These are phyloP conservation scores for Rhynchonema sp. DNA, from an alignment of 2,888 invertebrate species.

Conservation along the genomic window DNA sequence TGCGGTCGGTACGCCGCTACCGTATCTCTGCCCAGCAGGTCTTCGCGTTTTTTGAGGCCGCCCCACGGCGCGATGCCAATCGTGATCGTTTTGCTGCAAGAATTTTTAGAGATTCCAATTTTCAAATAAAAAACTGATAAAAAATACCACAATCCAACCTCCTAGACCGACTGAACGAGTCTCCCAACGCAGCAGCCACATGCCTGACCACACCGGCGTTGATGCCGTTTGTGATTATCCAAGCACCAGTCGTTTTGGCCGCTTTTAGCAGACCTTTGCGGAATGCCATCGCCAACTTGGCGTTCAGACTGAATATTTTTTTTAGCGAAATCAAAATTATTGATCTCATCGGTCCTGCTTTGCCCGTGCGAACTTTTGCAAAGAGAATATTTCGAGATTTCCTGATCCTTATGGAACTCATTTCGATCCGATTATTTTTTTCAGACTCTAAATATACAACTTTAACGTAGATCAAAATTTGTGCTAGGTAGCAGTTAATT, in stretches of 20 bases:
- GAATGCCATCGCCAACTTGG: slow-evolving; percentile 78
- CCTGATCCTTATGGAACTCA: too few species aligned
- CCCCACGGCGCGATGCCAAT: slow-evolving; percentile 98
- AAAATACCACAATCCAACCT: too few species aligned
- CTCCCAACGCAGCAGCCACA: slow-evolving; percentile 75
- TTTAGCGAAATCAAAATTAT: not conserved
- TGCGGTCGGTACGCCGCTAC: slow-evolving; percentile 22
- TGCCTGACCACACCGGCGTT: slow-evolving; percentile 66
- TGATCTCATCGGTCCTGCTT: not conserved
- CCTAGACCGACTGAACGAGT: slow-evolving; percentile 12
- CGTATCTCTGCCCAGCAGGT: slow-evolving; percentile 22
- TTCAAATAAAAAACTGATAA: too few species aligned
- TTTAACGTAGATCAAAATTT: too few species aligned
- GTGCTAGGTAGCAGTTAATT: too few species aligned
- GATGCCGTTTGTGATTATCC: slow-evolving; percentile 68
- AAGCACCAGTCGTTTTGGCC: slow-evolving; percentile 89
- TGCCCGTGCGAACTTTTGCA: not conserved
- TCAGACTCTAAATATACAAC: too few species aligned
- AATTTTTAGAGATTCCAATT: too few species aligned
- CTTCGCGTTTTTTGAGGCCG: slow-evolving; percentile 75
- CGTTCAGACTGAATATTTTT: slow-evolving; percentile 51
- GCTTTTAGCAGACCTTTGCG: slow-evolving; percentile 84
- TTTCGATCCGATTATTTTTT: too few species aligned
- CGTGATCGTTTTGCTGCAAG: slow-evolving; percentile 46
- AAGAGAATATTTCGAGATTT: too few species aligned